phyloP scores from a whole-genome alignment of 2,113 vertebrate species.

The Holacanthus passer region DNA sequence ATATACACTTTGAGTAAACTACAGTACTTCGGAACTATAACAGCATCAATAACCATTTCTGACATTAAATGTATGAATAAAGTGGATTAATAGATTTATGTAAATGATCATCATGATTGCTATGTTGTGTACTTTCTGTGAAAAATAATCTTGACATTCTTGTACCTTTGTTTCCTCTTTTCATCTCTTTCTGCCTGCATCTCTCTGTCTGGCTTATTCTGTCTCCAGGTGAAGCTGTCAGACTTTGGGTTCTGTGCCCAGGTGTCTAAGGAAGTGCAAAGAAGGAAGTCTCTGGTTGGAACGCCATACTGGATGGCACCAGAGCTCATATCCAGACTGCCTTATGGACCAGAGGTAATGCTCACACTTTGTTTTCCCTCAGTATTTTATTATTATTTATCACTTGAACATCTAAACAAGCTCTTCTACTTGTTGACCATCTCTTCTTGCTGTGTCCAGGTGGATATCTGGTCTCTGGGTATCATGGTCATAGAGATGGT shows the following conservation, averaged over 20 bases:
- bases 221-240: slow-evolving; percentile 92
- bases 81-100: neutral
- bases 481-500: slow-evolving; percentile 99
- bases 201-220: neutral
- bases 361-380: neutral
- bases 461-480: slow-evolving; percentile 97
- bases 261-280: slow-evolving; percentile 92
- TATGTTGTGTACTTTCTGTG: neutral
- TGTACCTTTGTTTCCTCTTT: neutral
- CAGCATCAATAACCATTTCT: neutral
- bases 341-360: slow-evolving; percentile 90
- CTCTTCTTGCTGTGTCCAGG: slow-evolving; percentile 69
- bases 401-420: neutral
- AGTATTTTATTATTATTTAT: neutral
- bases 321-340: slow-evolving; percentile 92
- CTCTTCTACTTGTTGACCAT: neutral
- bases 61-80: neutral
- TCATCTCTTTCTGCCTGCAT: neutral
- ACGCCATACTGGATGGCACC: slow-evolving; percentile 97
- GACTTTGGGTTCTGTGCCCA: slow-evolving; percentile 97
- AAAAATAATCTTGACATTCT: neutral
- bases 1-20: neutral
- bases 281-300: slow-evolving; percentile 92
- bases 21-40: neutral
- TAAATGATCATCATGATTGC: neutral